A percentile compares a stretch with the other conserved stretches of the same genome.
Evolutionary conservation across 2,113 vertebrate genomes (phyloP).

Genomic region (Muntiacus reevesi): DNA sequence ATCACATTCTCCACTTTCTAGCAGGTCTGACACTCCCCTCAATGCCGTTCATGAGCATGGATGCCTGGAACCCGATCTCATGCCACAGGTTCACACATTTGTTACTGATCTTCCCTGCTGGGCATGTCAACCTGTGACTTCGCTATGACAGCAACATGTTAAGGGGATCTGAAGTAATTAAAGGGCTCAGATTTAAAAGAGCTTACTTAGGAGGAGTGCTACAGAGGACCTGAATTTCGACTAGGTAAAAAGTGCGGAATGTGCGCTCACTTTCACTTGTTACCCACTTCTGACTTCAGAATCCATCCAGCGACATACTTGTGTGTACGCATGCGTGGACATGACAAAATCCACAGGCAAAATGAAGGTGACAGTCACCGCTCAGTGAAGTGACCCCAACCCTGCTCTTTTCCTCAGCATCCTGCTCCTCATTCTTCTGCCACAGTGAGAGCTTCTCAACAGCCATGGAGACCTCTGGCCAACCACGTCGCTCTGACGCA

Average conservation of each 20-base stretch:
- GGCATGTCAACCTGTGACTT: background rate
- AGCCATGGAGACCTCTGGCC: slow-evolving; percentile 31
- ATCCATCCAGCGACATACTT: background rate
- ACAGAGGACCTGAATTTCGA: slow-evolving; percentile 6
- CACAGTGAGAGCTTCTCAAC: background rate
- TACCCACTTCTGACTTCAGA: background rate
- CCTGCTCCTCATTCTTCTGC: background rate
- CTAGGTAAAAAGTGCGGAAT: background rate
- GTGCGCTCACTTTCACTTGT: background rate
- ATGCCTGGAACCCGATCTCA: background rate
- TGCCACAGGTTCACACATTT: background rate
- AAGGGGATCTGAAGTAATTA: slow-evolving; percentile 13
- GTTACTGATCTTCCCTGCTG: background rate
- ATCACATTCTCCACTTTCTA: background rate
- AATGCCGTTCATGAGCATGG: background rate
- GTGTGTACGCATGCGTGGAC: background rate
- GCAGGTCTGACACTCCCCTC: background rate
- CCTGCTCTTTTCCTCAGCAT: background rate
- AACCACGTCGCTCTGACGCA: background rate
- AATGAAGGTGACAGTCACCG: background rate
- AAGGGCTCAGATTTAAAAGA: background rate
- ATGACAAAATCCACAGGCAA: background rate
- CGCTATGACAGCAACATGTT: background rate
- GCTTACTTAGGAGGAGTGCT: background rate
- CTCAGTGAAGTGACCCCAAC: background rate